Base-by-base conservation (phyloP, 1,140 invertebrate species). In the Brachionus calyciflorus region DNA sequence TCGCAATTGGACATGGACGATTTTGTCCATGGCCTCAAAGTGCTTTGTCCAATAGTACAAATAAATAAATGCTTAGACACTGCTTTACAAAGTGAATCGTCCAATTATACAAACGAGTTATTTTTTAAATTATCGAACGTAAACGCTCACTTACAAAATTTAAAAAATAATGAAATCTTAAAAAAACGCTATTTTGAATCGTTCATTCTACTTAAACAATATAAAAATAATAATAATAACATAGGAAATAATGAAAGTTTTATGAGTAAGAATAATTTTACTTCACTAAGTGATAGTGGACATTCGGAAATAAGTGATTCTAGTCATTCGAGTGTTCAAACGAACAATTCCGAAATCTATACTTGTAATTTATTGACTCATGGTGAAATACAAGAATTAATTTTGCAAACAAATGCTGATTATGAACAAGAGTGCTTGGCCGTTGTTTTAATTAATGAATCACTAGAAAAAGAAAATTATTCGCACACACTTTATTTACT, bases 381-480 rank as follows among this genome's bases (percentile, higher is more conserved):
- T 78, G 85, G 86, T 76, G 90, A 91, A 80, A 89, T 92, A 76
- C 88, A 89, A 81, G 88, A 90, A 53, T 87, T 88, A 76, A 86
- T 92, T 21, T 88, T 90, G 79, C 83, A 88, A 79, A 88, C 91
- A 0, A 91, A 91, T 77, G 85, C 86, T 37, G 85, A 88, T 79
- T 86, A 89, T 80, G 88, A 89, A 79, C 88, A 89, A 81, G 86
- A 73, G 19, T 73, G 69, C 17, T 41, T 73, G 28, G 69, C 46
- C 6, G 69, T 73, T 73, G 46, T 73, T 49, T 40, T 73, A 21
- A 73, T 73, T 51, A 73, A 73, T 55, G 69, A 73, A 4, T 73
- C 69, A 14, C 14, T 73, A 10, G 44, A 55, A 33, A 73, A 73
- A 51, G 69, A 73, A n/a, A 73, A 51, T 41, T 51, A 49, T 51